Conservation (phyloP, 2,888 invertebrate genomes). For the Conomelus anceps region DNA sequence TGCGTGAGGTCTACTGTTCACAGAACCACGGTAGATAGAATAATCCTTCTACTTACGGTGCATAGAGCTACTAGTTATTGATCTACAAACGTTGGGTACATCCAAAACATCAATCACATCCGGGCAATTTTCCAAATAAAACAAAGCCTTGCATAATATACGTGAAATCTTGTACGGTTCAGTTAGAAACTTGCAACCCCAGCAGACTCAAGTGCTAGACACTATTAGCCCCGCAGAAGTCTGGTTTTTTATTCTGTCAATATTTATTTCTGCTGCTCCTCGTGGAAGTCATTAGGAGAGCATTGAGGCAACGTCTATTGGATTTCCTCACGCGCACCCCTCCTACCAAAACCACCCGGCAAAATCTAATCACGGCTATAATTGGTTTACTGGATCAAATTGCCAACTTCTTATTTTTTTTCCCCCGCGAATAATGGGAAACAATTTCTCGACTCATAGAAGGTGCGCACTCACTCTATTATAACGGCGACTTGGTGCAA, state of each 20-base stretch:
- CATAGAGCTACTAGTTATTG: too few relatives aligned
- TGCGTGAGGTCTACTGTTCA: too few relatives aligned
- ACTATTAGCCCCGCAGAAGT: too few relatives aligned
- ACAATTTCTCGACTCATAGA: not conserved
- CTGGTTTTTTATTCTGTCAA: not conserved
- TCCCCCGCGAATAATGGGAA: not conserved
- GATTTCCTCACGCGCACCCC: not conserved
- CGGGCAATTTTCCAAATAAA: too few relatives aligned
- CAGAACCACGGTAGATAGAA: too few relatives aligned
- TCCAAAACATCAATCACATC: too few relatives aligned
- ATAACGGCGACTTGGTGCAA: not conserved
- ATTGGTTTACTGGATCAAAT: not conserved
- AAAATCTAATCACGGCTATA: not conserved
- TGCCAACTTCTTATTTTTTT: not conserved
- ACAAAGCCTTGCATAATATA: too few relatives aligned
- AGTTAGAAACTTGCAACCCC: too few relatives aligned
- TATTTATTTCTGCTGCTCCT: not conserved
- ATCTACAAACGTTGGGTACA: too few relatives aligned
- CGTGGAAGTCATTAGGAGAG: not conserved
- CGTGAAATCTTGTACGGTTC: too few relatives aligned
- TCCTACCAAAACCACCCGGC: not conserved
- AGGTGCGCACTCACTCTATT: not conserved
- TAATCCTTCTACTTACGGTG: too few relatives aligned
- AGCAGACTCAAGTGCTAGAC: too few relatives aligned
- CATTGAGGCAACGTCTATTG: not conserved